Evolutionary conservation across 2,113 vertebrate genomes (phyloP), one percentile per base, ranked within the genome.

Genomic region (Abramis brama): DNA sequence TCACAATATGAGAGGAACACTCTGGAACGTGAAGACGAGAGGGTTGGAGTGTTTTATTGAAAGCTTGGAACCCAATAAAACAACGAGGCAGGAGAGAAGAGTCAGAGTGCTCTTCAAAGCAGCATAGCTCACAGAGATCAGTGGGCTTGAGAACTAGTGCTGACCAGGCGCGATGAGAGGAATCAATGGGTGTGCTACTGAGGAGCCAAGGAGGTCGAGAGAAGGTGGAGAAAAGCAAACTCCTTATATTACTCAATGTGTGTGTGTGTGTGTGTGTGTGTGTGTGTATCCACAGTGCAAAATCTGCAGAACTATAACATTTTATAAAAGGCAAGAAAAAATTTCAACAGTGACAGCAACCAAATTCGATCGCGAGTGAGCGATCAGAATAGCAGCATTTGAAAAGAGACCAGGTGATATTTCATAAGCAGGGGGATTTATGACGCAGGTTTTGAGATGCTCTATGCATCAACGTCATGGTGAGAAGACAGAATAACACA

Each of bases 91-190:
- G 85, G 78, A 89, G 88, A 76, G n/a, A 79, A 74, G 36, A 85
- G 39, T 79, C 59, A 76, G 73, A 90, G 70, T 59, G 59, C 66
- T 79, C 50, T 80, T 86, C 77, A 77, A 74, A 47, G 39, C 64
- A 50, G 52, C 62, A 50, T 39, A 8, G 33, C 39, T 85, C 45
- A 78, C 59, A 89, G 74, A 88, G 83, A 89, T 87, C 85, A 88
- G 85, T 30, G 59, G 50, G 77, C 39, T 64, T 21, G 39, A 81
- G 39, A 79, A 55, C 50, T 81, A 81, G 62, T 88, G 89, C 86
- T 90, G 90, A 89, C 90, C 86, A 87, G 77, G 87, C 89, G 85
- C 77, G 85, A 91, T 90, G 77, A 90, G 86, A 52, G n/a, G 85
- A 89, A 88, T 88, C 84, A 70, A 92, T 90, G 81, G 60, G 84